Base-by-base conservation (phyloP, 2,113 vertebrate species). In the Phalacrocorax brasilianus region DNA sequence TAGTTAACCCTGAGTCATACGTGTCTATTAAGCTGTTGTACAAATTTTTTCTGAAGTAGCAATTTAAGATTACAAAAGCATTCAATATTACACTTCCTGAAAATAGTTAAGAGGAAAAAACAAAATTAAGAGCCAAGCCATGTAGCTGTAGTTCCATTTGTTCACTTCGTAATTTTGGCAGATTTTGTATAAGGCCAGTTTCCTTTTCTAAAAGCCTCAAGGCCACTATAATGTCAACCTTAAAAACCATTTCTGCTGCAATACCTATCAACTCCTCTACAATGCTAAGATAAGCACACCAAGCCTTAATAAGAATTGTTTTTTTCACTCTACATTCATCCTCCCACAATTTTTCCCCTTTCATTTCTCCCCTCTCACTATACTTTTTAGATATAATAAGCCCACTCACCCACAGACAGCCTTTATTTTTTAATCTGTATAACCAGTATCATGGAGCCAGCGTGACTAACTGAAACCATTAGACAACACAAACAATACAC, bases 11-110 rank as follows among this genome's bases (percentile, higher is more conserved):
- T 40, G 33, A 61, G 19, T 50, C 33, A 45, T 17, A 58, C 63
- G 0, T 2, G 0, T 2, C 19, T 40, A 28, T 3, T 16, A 53
- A 47, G 14, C 47, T 27, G 33, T 44, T 71, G 8, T 24, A 59
- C 4, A 63, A 21, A 0, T 27, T 47, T 67, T 83, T 80, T 44
- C 30, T 81, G 16, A 45, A 61, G 50, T 38, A 38, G 8, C 1
- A 56, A n/a, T 56, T 87, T 79, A 70, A 61, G 26, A 55, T 85
- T 65, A 52, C 2, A 26, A 71, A 75, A 67, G 2, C 6, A 15
- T 67, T 76, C 14, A 62, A 47, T 5, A 35, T 49, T 75, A 45
- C 44, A 71, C 11, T 73, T 87, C n/a, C 32, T 32, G 19, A 88
- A 73, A 88, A 61, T 6, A 47, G 8, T 27, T 61, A 1, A 80